phyloP scores from a whole-genome alignment of 2,888 invertebrate genomes.

The Apoderus coryli region DNA sequence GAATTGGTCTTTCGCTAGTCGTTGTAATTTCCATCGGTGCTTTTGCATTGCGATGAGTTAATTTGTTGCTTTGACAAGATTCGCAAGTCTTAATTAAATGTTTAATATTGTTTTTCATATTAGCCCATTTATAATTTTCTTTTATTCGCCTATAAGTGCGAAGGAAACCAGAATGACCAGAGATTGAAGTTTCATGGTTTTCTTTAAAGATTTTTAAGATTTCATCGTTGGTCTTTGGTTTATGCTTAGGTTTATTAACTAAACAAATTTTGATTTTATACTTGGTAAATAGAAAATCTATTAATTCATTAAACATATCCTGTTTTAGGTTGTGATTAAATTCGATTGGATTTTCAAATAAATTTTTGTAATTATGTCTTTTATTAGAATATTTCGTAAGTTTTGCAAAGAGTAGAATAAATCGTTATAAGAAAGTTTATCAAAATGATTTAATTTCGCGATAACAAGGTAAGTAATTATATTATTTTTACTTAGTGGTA shows the following conservation, averaged over 20 bases:
- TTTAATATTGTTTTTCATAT: slow-evolving; percentile 24
- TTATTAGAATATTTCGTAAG: slow-evolving; percentile 3
- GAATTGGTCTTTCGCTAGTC: slow-evolving; percentile 20
- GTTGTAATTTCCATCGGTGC: slow-evolving; percentile 22
- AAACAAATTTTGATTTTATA: slow-evolving; percentile 16
- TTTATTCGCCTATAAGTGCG: slow-evolving; percentile 18
- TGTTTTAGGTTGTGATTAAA: too few relatives aligned
- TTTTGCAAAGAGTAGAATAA: slow-evolving; percentile 9
- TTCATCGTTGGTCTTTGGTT: slow-evolving; percentile 12
- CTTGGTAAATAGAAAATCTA: slow-evolving; percentile 10
- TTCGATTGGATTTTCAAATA: slow-evolving; percentile 11
- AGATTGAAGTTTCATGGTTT: slow-evolving; percentile 15
- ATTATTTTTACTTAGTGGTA: slow-evolving; percentile 1
- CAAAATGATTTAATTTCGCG: not conserved
- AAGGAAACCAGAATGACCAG: slow-evolving; percentile 18
- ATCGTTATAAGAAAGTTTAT: slow-evolving; percentile 3
- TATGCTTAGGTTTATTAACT: slow-evolving; percentile 11
- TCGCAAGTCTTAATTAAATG: slow-evolving; percentile 8
- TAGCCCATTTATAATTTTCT: slow-evolving; percentile 19
- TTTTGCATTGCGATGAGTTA: slow-evolving; percentile 15
- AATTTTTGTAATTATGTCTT: slow-evolving; percentile 11
- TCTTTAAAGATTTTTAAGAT: slow-evolving; percentile 17
- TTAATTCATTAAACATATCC: too few relatives aligned
- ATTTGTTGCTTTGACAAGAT: slow-evolving; percentile 24
- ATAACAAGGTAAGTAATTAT: not conserved